Evolutionary conservation across 2,888 invertebrate genomes (phyloP), one percentile per base, ranked within the genome.

Genomic region (Drosophila ezoana): DNA sequence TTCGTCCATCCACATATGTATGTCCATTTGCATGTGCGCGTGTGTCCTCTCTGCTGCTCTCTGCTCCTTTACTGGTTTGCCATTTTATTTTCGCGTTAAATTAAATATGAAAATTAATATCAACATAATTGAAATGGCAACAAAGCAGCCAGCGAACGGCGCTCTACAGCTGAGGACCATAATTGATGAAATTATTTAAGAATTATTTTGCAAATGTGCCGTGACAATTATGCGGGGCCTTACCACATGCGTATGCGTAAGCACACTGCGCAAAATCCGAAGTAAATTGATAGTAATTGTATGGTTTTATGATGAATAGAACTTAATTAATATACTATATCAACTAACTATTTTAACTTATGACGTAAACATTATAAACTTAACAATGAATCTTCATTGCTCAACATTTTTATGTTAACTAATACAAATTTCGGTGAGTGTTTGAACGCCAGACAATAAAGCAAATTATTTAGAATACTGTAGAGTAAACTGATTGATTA

Each of bases 31-130:
- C 20, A 10, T 13, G 35, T 56, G 4, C 13, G 32, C n/a, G 8
- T 20, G n/a, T 41, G 37, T 56, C 40, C 52, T 47, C 18, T 37
- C 14, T n/a, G 14, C 40, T 40, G 40, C 44, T 32, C 20, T 16
- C 33, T 9, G 35, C 58, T 40, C 40, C 32, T 37, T 45, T 6
- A 32, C 11, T 32, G 5, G 2, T 10, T 18, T 70, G 61, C 66
- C 51, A 64, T 74, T 70, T 68, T 66, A 80, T 59, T 72, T 82
- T 76, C 65, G 87, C 72, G 89, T 89, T 89, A 87, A 85, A 85
- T 85, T 89, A 85, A 85, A 89, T 85, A 85, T 89, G 85, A 85
- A 85, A 89, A 85, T 85, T 86, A 89, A 89, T 85, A 86, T 89
- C 77, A 89, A 88, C 85, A 89, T 85, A 85, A 89, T 83, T 83